Conservation (phyloP, 30 jellyfish, hydroid and myxozoan species). For the Chrysaora quinquecirrha region DNA sequence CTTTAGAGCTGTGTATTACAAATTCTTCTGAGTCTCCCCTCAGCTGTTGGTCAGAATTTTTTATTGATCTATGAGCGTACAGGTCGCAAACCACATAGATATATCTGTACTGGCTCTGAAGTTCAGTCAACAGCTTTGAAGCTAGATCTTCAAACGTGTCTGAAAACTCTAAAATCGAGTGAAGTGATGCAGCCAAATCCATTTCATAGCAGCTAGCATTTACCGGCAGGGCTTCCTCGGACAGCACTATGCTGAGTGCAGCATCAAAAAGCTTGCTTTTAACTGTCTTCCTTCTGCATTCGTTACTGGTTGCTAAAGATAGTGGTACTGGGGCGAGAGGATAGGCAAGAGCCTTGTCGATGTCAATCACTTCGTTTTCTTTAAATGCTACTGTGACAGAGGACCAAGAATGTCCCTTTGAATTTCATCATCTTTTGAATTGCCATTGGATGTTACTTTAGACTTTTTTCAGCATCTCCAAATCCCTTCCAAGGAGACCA, state of each 20-base stretch:
- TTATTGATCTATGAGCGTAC: neutral
- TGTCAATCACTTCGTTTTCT: too few relatives aligned
- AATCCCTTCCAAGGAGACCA: neutral
- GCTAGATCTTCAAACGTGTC: neutral
- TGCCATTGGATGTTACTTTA: neutral
- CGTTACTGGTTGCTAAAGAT: too few relatives aligned
- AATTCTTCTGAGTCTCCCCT: neutral
- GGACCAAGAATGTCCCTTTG: neutral
- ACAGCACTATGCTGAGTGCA: too few relatives aligned
- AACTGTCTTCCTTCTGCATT: too few relatives aligned
- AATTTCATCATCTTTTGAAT: neutral
- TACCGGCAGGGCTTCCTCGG: neutral
- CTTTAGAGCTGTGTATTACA: neutral
- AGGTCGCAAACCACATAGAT: neutral
- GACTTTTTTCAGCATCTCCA: neutral
- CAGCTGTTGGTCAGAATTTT: neutral
- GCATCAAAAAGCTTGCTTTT: too few relatives aligned
- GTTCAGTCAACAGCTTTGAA: neutral
- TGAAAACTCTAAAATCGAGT: neutral
- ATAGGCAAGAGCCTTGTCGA: too few relatives aligned
- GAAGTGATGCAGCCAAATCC: conserved; percentile 1
- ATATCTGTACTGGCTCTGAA: neutral
- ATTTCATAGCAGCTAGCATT: neutral
- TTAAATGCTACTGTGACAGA: too few relatives aligned
- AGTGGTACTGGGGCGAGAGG: too few relatives aligned